Percentiles rank a stretch among this genome's conserved stretches.
These are phyloP conservation scores for Ginglymostoma cirratum DNA, from an alignment of 2,113 vertebrate species.

Conservation along the genomic window DNA sequence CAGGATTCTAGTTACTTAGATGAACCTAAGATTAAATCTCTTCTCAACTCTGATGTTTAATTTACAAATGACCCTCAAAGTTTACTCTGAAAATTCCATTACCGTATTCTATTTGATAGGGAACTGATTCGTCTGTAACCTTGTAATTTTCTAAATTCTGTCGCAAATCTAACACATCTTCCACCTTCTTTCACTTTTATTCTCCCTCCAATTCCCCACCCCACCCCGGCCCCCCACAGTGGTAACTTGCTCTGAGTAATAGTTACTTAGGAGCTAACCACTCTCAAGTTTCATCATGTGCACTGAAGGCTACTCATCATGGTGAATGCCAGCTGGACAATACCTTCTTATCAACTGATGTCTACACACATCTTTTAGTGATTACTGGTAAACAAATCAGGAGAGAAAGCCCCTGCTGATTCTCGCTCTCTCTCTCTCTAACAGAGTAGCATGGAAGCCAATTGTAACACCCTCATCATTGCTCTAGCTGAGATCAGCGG, in stretches of 20 bases:
- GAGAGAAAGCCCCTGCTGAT: neutral
- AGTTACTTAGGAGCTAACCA: neutral
- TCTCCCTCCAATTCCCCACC: neutral
- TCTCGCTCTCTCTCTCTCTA: neutral
- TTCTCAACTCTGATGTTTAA: neutral
- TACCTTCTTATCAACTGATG: neutral
- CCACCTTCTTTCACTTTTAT: neutral
- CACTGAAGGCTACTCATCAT: neutral
- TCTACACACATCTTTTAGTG: neutral
- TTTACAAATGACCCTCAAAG: neutral
- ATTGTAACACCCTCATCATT: neutral
- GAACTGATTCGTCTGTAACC: neutral
- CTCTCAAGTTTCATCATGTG: neutral
- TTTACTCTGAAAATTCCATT: neutral
- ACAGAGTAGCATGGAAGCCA: too few relatives aligned
- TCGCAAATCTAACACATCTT: neutral
- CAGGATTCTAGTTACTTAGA: neutral
- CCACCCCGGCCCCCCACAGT: too few relatives aligned
- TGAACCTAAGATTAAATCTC: neutral
- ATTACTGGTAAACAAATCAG: neutral
- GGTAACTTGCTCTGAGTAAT: neutral
- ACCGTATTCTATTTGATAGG: neutral
- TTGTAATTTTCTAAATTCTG: neutral
- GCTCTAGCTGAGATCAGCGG: neutral
- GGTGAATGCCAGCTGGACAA: neutral